These are phyloP conservation scores for Heliothis peltigera DNA, from an alignment of 2,888 invertebrate species.

Conservation along the genomic window DNA sequence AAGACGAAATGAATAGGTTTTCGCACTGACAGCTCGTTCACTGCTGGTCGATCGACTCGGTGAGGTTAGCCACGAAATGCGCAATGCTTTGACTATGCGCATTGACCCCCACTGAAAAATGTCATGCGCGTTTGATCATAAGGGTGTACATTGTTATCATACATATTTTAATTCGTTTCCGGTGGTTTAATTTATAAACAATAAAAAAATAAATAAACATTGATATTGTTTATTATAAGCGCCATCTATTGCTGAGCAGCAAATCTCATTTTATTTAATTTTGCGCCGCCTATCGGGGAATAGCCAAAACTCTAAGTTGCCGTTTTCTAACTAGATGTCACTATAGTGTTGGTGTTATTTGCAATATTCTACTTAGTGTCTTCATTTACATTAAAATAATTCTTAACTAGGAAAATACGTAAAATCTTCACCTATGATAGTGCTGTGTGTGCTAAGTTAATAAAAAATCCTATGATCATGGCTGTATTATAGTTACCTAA, in stretches of 20 bases:
- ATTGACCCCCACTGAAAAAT: slow-evolving; percentile 80
- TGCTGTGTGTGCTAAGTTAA: too few relatives aligned
- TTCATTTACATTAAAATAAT: too few relatives aligned
- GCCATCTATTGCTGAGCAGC: slow-evolving; percentile 67
- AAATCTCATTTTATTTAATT: accelerated
- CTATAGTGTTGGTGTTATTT: too few relatives aligned
- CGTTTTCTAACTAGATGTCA: slow-evolving; percentile 18
- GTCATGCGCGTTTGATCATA: slow-evolving; percentile 81
- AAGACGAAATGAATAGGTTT: slow-evolving; percentile 77
- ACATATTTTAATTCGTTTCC: slow-evolving; percentile 6
- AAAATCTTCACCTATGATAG: too few relatives aligned
- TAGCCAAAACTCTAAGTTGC: slow-evolving; percentile 19
- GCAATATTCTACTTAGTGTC: too few relatives aligned
- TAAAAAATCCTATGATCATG: too few relatives aligned
- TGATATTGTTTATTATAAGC: slow-evolving; percentile 15
- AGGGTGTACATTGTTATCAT: slow-evolving; percentile 10
- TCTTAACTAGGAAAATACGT: too few relatives aligned
- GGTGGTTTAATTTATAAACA: background rate
- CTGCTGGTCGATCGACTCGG: slow-evolving; percentile 80
- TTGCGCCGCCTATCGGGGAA: slow-evolving; percentile 64
- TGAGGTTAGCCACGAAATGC: slow-evolving; percentile 86
- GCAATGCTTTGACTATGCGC: slow-evolving; percentile 90
- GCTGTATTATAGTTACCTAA: too few relatives aligned
- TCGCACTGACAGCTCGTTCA: slow-evolving; percentile 77
- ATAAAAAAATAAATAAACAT: slow-evolving; percentile 40